Base-by-base conservation (phyloP, 2,888 invertebrate genomes). In the Hypena proboscidalis region DNA sequence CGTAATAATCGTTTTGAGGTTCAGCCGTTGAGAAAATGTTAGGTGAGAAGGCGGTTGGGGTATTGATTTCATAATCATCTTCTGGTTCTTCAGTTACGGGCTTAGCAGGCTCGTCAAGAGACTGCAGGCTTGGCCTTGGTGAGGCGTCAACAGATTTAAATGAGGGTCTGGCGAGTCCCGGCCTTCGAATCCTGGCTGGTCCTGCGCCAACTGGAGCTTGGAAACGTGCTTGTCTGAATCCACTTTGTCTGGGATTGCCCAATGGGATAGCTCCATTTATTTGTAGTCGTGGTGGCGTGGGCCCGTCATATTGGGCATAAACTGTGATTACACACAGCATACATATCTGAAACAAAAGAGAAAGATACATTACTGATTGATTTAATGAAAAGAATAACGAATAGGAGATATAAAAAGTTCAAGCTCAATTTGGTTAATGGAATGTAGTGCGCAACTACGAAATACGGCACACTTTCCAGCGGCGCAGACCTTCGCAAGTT, bases 41-140 rank as follows among this genome's bases (percentile, higher is more conserved):
- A 2, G 87, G 82, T 2, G 83, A 80, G 65, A 83, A 92, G 1
- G 89, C 83, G 4, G 92, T 92, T 15, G 93, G 87, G 27, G 92
- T 93, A 46, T 89, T 89, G 46, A 92, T 91, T 33, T 92, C 92
- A 26, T 83, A 74, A 34, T 92, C 93, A 46, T 94, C 94, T 79
- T 94, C 94, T 10, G 92, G 91, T 59, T 94, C 92, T 78, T 94
- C 95, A 0, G 94, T 94, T 4, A 95, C 94, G 1, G 94, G 94
- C 58, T 94, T 93, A 7, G 93, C 83, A 32, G 80, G 85, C 51
- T 92, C 91, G 2, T 93, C 88, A 8, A 92, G 74, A 3, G 87
- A 90, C 66, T 91, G 92, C 9, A 88, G 77, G 60, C 67, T 87
- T 3, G 90, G 91, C 19, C 86, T 78, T 3, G 87, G 89, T 8